Percentiles rank a stretch among this genome's conserved stretches.
Evolutionary conservation across 2,113 vertebrate species (phyloP).

Genomic region (Poeciliopsis prolifica): DNA sequence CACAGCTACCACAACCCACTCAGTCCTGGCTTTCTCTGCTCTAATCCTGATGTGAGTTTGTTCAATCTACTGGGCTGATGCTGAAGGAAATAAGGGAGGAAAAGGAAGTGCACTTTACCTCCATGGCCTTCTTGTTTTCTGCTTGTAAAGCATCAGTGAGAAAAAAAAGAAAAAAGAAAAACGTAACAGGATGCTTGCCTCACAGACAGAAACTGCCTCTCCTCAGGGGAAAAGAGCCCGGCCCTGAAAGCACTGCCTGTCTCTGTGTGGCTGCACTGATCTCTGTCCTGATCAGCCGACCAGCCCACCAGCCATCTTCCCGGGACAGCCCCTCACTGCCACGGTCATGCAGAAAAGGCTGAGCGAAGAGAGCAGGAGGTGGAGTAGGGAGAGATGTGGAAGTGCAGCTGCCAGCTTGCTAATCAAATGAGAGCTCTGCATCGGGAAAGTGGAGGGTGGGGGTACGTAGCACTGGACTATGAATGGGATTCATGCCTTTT

Average conservation of each 20-base stretch:
- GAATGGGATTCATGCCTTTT: no score
- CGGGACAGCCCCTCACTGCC: slow-evolving; percentile 46
- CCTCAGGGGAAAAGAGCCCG: slow-evolving; percentile 30
- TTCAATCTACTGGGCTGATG: neutral
- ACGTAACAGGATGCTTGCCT: neutral
- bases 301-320: slow-evolving; percentile 28
- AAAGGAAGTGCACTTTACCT: slow-evolving; percentile 73
- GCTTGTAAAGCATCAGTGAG: slow-evolving; percentile 54
- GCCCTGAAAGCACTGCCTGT: slow-evolving; percentile 39
- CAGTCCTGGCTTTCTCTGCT: neutral
- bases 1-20: slow-evolving; percentile 11
- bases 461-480: neutral
- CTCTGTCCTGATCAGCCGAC: slow-evolving; percentile 24
- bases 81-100: slow-evolving; percentile 25
- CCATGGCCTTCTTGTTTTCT: slow-evolving; percentile 62
- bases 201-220: slow-evolving; percentile 34
- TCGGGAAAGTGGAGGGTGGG: neutral
- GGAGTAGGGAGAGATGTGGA: neutral
- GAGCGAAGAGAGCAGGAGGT: slow-evolving; percentile 11
- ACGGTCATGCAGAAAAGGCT: slow-evolving; percentile 40
- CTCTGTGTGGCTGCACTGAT: slow-evolving; percentile 40
- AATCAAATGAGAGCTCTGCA: slow-evolving; percentile 51
- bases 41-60: slow-evolving; percentile 2
- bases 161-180: slow-evolving; percentile 2
- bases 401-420: slow-evolving; percentile 43